Conservation (phyloP, 2,888 invertebrate genomes). For the Pristionchus arcanus region DNA sequence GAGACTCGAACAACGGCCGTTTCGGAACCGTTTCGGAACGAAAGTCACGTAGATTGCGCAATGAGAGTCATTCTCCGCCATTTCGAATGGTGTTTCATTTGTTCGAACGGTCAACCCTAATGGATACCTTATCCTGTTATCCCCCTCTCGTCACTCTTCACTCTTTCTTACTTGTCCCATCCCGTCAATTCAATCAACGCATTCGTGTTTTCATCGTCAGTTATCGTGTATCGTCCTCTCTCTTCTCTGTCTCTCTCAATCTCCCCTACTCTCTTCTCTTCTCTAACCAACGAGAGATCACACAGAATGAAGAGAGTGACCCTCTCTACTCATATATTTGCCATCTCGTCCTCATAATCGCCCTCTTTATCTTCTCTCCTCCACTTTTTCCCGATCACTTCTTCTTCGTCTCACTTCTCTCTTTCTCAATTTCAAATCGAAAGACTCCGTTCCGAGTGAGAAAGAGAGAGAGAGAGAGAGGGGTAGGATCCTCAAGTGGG, state of each 20-base stretch:
- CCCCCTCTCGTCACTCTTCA: background rate
- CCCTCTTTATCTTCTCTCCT: constrained; percentile 48
- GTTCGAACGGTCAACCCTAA: too few species aligned
- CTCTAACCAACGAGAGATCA: too few species aligned
- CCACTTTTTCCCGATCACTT: constrained; percentile 39
- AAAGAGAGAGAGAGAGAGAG: constrained; percentile 10
- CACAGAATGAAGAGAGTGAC: background rate
- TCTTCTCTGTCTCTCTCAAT: constrained; percentile 3
- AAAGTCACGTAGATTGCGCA: too few species aligned
- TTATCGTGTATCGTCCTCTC: constrained; percentile 16
- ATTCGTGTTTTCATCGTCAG: constrained; percentile 20
- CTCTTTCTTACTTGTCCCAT: background rate
- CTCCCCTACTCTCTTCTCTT: constrained; percentile 24
- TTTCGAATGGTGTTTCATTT: too few species aligned
- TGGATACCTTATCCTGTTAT: background rate
- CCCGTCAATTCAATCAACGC: constrained; percentile 20
- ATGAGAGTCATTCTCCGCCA: background rate
- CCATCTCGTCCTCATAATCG: constrained; percentile 41
- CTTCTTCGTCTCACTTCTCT: constrained; percentile 24
- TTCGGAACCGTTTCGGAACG: too few species aligned
- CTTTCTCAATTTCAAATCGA: constrained; percentile 32
- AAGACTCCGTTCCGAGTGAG: background rate
- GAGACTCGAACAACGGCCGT: too few species aligned
- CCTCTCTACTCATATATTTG: background rate
- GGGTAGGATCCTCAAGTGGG: constrained; percentile 29